Conservation (phyloP, 2,888 invertebrate species). For the Drosophila pseudotalamancana region DNA sequence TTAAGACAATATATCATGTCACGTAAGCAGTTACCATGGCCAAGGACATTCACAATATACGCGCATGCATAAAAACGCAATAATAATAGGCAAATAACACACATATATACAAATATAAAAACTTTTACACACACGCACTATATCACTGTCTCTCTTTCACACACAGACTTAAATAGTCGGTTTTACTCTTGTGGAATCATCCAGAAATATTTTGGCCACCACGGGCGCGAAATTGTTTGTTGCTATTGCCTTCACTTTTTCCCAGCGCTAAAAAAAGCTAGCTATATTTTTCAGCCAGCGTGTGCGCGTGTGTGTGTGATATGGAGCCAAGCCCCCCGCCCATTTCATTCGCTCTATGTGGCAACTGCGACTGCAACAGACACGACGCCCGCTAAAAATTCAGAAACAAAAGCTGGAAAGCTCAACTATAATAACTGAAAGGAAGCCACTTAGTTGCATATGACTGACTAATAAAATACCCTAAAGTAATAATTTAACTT, state of each 20-base stretch:
- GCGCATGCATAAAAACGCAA: slow-evolving; percentile 78
- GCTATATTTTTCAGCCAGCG: slow-evolving; percentile 14
- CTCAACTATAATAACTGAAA: slow-evolving; percentile 53
- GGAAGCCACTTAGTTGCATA: background rate
- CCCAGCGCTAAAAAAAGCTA: slow-evolving; percentile 23
- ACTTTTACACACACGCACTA: background rate
- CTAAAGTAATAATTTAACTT: no score
- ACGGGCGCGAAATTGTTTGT: slow-evolving; percentile 65
- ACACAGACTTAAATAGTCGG: background rate
- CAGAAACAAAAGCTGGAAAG: slow-evolving; percentile 27
- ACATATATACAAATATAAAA: slow-evolving; percentile 4
- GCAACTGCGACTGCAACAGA: slow-evolving; percentile 51
- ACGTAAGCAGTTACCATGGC: slow-evolving; percentile 61
- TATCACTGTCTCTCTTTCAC: no score
- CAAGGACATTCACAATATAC: slow-evolving; percentile 80
- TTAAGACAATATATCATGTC: slow-evolving; percentile 73
- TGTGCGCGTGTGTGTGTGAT: slow-evolving; percentile 24
- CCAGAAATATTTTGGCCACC: slow-evolving; percentile 66
- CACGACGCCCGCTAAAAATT: slow-evolving; percentile 28
- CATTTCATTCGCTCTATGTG: slow-evolving; percentile 44
- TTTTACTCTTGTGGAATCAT: background rate
- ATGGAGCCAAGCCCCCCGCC: slow-evolving; percentile 32
- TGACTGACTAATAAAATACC: slow-evolving; percentile 11
- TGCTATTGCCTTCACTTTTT: slow-evolving; percentile 33
- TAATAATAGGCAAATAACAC: slow-evolving; percentile 61